A percentile compares a stretch with the other conserved stretches of the same genome.
Evolutionary conservation across 2,888 invertebrate genomes (phyloP).

Genomic region (Melanargia galathea): DNA sequence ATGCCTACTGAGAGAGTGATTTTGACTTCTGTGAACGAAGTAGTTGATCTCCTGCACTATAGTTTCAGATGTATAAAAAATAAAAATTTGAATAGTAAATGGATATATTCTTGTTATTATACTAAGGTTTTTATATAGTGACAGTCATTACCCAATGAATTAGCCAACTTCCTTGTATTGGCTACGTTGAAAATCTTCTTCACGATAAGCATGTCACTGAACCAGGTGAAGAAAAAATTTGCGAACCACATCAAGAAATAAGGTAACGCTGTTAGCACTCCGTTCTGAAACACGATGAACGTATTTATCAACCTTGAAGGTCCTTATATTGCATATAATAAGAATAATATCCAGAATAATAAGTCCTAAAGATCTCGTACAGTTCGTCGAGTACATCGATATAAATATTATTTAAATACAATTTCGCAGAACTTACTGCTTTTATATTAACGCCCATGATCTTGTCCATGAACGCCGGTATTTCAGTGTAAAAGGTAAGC

Average conservation of each 20-base stretch:
- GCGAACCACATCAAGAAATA: slow-evolving; percentile 88
- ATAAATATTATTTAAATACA: too few relatives aligned
- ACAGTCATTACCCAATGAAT: slow-evolving; percentile 67
- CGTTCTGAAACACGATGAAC: slow-evolving; percentile 78
- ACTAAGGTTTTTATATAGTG: background rate
- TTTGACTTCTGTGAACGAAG: too few relatives aligned
- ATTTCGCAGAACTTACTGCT: slow-evolving; percentile 52
- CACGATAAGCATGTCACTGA: slow-evolving; percentile 84
- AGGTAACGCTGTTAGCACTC: slow-evolving; percentile 86
- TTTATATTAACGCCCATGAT: slow-evolving; percentile 85
- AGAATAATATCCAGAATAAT: too few relatives aligned
- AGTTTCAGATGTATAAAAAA: too few relatives aligned
- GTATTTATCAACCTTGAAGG: background rate
- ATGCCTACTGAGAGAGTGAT: too few relatives aligned
- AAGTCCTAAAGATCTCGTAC: too few relatives aligned
- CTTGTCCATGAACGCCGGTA: slow-evolving; percentile 88
- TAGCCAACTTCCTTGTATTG: slow-evolving; percentile 82
- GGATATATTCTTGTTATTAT: too few relatives aligned
- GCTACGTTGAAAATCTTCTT: slow-evolving; percentile 78
- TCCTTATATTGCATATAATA: too few relatives aligned
- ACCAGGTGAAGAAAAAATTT: slow-evolving; percentile 86
- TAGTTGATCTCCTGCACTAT: too few relatives aligned
- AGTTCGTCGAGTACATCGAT: too few relatives aligned
- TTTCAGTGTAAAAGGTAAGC: slow-evolving; percentile 89
- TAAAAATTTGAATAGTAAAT: too few relatives aligned